Evolutionary conservation across 2,113 vertebrate species (phyloP).

Genomic region (Sorex fumeus): DNA sequence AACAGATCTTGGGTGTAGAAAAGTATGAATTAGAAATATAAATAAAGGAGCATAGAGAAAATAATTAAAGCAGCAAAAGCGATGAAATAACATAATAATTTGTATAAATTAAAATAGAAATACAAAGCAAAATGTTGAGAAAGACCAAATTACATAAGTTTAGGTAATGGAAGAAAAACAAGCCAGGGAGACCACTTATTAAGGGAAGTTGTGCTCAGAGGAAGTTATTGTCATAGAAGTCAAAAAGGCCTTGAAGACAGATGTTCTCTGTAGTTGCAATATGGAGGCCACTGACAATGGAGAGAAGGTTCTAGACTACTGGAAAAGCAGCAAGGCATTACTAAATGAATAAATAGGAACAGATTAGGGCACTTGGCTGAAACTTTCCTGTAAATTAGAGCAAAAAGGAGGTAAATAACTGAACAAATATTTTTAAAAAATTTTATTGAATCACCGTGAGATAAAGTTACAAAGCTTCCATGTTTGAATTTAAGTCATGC

Average conservation of each 20-base stretch:
- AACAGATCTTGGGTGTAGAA: not conserved
- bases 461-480: no score
- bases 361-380: not conserved
- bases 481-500: no score
- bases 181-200: not conserved
- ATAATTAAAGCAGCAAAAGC: constrained; percentile 15
- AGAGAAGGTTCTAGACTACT: not conserved
- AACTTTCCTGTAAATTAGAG: no score
- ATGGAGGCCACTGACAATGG: not conserved
- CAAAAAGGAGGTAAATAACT: no score
- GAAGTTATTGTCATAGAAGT: not conserved
- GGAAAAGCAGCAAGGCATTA: not conserved
- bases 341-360: not conserved
- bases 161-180: constrained; percentile 13
- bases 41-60: not conserved
- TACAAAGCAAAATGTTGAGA: not conserved
- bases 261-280: not conserved
- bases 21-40: not conserved
- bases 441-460: not conserved
- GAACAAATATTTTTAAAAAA: no score
- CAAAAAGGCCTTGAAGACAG: not conserved
- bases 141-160: not conserved
- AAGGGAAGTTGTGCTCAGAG: not conserved
- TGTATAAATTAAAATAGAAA: not conserved
- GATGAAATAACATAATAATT: not conserved